A percentile compares a stretch with the other conserved stretches of the same genome.
These are phyloP conservation scores for Danio rerio DNA, from an alignment of 2,113 vertebrate genomes.

Conservation along the genomic window GRCz12tu NC_133180.1:59720501-59721000, in stretches of 20 bases:
- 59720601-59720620: too few species aligned
- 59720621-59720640: background rate
- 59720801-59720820: background rate
- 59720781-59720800: slow-evolving; percentile 1
- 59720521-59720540: too few species aligned
- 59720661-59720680: background rate
- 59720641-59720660: background rate
- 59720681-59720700: slow-evolving; percentile 60
- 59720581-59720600: too few species aligned
- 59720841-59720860: background rate
- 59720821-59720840: background rate
- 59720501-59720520: too few species aligned
- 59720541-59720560: too few species aligned
- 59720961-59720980: slow-evolving; percentile 40
- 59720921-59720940: slow-evolving; percentile 40
- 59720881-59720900: slow-evolving; percentile 60
- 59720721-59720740: slow-evolving; percentile 74
- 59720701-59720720: slow-evolving; percentile 41
- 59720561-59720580: too few species aligned
- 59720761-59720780: slow-evolving; percentile 54
- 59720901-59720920: slow-evolving; percentile 63
- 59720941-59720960: slow-evolving; percentile 7
- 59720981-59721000: slow-evolving; percentile 14
- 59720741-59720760: slow-evolving; percentile 28
- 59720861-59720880: slow-evolving; percentile 63